Base-by-base conservation (phyloP, 2,113 vertebrate species). In the Chinchilla lanigera region DNA sequence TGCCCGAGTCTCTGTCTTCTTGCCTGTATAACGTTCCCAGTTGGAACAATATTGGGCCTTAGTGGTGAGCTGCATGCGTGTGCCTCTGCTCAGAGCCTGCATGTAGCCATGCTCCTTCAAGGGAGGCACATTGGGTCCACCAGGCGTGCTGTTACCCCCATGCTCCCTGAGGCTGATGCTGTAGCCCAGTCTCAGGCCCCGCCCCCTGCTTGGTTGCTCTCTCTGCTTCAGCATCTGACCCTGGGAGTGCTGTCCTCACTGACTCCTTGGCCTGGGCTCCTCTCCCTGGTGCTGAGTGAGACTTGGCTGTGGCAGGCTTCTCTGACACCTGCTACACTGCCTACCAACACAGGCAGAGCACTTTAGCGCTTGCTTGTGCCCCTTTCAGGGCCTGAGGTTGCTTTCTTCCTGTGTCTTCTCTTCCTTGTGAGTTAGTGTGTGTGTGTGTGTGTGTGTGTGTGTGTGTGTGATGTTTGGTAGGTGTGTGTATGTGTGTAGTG, bases 41-140 rank as follows among this genome's bases (percentile, higher is more conserved):
- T 0, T 41, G 61, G 10, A 11, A 0, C 5, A n/a, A 35, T 38
- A 65, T 63, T 63, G 14, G 5, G 5, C 19, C 80, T 60, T 30
- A 33, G 16, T 0, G 13, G 86, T n/a, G 58, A 78, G 38, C 19
- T 22, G 47, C 20, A 0, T 33, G 11, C 13, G 0, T 1, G 60
- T 19, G 56, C 26, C 75, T 35, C 54, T 80, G 85, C 52, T 26
- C 20, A 35, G 78, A 16, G 16, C 24, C 9, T 6, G 41, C 28
- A 8, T 0, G 0, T 0, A 20, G 61, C 3, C 9, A 3, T 12
- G 38, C 16, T 67, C 14, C 63, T 50, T 89, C 30, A 1, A 13
- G 28, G 44, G 35, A 61, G 52, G 50, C 22, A 3, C 26, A 4
- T 33, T 7, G 35, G 16, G 2, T 35, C 81, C 44, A n/a, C 38